Conservation (phyloP, 1,140 invertebrate species). For the Pteromalus puparum region DNA sequence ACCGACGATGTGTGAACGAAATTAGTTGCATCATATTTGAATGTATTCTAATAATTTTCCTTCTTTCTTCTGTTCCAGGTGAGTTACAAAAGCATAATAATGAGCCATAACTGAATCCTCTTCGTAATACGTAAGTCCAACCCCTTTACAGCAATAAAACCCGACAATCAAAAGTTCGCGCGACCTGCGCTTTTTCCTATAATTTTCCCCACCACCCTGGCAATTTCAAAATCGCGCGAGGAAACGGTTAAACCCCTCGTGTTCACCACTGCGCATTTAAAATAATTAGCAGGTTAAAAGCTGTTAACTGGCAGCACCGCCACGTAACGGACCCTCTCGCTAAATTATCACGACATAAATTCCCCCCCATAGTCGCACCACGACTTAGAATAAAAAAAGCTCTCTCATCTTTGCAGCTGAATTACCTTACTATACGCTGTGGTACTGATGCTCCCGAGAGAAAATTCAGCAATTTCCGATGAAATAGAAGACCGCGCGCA, state of each 20-base stretch:
- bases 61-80: neutral
- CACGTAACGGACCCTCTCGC: slow-evolving; percentile 16
- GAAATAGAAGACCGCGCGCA: slow-evolving; percentile 17
- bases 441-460: too few relatives aligned
- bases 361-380: neutral
- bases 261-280: slow-evolving; percentile 14
- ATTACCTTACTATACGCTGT: too few relatives aligned
- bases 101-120: neutral
- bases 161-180: neutral
- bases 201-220: neutral
- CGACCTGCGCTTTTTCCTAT: neutral
- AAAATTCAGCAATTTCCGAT: slow-evolving; percentile 43
- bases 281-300: slow-evolving; percentile 39
- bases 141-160: neutral
- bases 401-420: too few relatives aligned
- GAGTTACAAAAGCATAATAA: neutral
- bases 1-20: too few relatives aligned
- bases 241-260: neutral
- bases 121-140: neutral
- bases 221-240: slow-evolving; percentile 4
- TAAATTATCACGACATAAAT: slow-evolving; percentile 47
- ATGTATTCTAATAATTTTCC: neutral
- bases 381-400: neutral
- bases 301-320: slow-evolving; percentile 10
- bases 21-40: too few relatives aligned